Percentiles rank a stretch among this genome's conserved stretches.
These are phyloP conservation scores for Campylorhamphus procurvoides DNA, from an alignment of 2,113 vertebrate genomes.

Conservation along the genomic window DNA sequence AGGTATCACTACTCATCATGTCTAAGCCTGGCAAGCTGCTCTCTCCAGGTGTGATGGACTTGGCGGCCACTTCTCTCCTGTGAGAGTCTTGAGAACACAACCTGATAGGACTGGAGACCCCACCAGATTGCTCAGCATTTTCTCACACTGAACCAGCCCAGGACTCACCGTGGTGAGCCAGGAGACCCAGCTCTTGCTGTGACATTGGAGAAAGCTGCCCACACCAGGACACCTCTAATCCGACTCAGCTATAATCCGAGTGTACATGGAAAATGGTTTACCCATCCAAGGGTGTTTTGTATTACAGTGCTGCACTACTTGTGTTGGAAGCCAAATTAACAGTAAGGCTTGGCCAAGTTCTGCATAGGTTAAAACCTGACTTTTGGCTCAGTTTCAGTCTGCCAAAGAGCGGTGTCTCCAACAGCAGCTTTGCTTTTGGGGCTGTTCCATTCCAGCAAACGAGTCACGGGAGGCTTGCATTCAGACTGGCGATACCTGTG, in stretches of 20 bases:
- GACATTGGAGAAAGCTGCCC: neutral
- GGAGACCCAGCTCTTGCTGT: fast-evolving
- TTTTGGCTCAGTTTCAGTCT: slow-evolving; percentile 1
- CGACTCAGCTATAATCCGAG: neutral
- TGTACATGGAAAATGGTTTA: neutral
- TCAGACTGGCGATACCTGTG: neutral
- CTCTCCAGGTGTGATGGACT: fast-evolving
- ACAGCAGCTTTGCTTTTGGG: neutral
- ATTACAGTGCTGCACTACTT: neutral
- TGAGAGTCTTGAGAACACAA: neutral
- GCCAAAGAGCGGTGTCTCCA: neutral
- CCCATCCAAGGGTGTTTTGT: neutral
- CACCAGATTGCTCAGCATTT: neutral
- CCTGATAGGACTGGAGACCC: neutral
- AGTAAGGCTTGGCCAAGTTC: neutral
- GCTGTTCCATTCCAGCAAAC: neutral
- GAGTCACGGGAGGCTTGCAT: neutral
- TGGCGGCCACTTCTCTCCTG: neutral
- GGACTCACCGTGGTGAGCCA: neutral
- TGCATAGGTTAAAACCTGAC: neutral
- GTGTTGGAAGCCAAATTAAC: slow-evolving; percentile 14
- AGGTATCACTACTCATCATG: neutral
- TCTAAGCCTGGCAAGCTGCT: neutral
- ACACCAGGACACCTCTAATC: neutral
- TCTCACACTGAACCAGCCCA: neutral